Conservation (phyloP, 1,140 invertebrate species). For the Neodiprion fabricii region DNA sequence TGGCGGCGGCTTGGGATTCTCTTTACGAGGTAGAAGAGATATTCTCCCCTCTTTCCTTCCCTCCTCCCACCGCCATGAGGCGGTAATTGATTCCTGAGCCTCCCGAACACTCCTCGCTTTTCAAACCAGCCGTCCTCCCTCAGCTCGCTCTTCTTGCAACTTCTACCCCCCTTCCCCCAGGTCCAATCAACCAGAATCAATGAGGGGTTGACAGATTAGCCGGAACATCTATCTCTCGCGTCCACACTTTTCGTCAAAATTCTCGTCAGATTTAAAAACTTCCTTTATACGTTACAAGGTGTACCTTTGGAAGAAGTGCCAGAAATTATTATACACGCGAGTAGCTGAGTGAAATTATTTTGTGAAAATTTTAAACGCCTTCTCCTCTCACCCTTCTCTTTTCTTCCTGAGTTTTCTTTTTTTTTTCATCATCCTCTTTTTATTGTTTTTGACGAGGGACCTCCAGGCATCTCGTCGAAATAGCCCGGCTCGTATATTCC, state of each 20-base stretch:
- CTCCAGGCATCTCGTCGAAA: neutral
- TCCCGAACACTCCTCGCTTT: neutral
- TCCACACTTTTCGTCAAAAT: neutral
- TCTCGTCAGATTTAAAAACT: neutral
- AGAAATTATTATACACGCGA: too few species aligned
- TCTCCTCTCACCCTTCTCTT: neutral
- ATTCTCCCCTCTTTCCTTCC: too few species aligned
- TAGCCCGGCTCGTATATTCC: neutral
- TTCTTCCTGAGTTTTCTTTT: neutral
- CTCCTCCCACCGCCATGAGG: neutral
- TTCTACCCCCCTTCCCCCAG: neutral
- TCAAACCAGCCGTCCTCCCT: too few species aligned
- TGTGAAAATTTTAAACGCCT: neutral
- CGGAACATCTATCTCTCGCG: neutral
- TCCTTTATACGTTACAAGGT: too few species aligned
- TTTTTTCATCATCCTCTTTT: neutral
- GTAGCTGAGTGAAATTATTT: too few species aligned
- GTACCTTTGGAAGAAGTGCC: too few species aligned
- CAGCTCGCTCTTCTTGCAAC: neutral
- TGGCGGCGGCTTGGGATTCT: neutral
- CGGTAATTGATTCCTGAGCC: constrained; percentile 11
- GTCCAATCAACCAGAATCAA: neutral
- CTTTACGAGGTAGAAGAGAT: neutral
- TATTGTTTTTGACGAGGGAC: neutral
- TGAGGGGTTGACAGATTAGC: constrained; percentile 11